A percentile compares a stretch with the other conserved stretches of the same genome.
Evolutionary conservation across 2,888 invertebrate species (phyloP).

Genomic region (Torymus texanus): DNA sequence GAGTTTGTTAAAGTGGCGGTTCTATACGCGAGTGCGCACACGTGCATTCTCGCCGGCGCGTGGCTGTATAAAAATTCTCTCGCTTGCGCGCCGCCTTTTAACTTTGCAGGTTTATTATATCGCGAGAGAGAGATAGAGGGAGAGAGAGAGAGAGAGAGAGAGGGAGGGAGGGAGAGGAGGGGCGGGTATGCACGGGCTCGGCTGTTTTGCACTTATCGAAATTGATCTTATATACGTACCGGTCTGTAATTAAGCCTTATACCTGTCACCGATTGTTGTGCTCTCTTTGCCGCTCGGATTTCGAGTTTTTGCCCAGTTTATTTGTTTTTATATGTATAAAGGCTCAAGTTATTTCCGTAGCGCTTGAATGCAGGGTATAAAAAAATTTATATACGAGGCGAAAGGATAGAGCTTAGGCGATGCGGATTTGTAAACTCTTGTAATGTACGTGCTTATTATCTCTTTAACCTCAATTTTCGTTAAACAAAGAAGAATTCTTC

Average conservation of each 20-base stretch:
- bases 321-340: not conserved
- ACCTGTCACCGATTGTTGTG: not conserved
- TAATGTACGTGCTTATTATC: too few species aligned
- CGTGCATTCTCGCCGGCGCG: not conserved
- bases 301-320: not conserved
- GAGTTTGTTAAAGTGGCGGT: too few species aligned
- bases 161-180: not conserved
- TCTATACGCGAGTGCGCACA: too few species aligned
- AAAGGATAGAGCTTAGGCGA: too few species aligned
- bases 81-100: not conserved
- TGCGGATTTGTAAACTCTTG: too few species aligned
- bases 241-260: slow-evolving; percentile 19
- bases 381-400: too few species aligned
- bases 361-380: too few species aligned
- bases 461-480: too few species aligned
- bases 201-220: slow-evolving; percentile 2
- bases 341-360: too few species aligned
- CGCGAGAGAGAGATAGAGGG: too few species aligned
- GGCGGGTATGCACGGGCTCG: slow-evolving; percentile 3
- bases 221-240: slow-evolving; percentile 10
- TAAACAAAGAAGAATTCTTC: too few species aligned
- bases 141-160: too few species aligned
- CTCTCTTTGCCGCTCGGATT: slow-evolving; percentile 3
- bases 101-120: slow-evolving; percentile 16
- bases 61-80: slow-evolving; percentile 11